phyloP scores from a whole-genome alignment of 2,797 vertebrate genomes.

The Falco biarmicus region DNA sequence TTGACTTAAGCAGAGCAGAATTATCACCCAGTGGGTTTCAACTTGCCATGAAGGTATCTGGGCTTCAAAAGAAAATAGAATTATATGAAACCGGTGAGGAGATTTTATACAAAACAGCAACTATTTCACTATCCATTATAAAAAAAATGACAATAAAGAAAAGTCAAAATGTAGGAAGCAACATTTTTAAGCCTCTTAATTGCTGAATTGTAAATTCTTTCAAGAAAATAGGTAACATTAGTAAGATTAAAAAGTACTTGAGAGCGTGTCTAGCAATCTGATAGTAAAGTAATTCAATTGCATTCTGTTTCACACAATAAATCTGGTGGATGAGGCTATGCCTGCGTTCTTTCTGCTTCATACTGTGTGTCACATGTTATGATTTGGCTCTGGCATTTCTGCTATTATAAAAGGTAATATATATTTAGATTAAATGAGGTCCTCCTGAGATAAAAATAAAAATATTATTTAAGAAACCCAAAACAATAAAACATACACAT shows the following conservation, averaged over 20 bases:
- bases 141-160: not conserved
- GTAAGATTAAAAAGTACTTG: not conserved
- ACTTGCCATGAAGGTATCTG: not conserved
- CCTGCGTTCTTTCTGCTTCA: constrained; percentile 24
- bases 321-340: not conserved
- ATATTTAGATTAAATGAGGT: not conserved
- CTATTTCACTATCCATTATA: not conserved
- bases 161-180: not conserved
- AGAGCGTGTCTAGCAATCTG: not conserved
- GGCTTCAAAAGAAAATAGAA: not conserved
- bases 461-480: not conserved
- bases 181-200: not conserved
- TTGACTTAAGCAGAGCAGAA: not conserved
- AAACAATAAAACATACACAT: not conserved
- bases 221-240: not conserved
- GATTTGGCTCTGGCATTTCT: constrained; percentile 12
- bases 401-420: not conserved
- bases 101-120: not conserved
- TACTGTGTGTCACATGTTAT: not conserved
- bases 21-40: not conserved
- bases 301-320: constrained; percentile 12
- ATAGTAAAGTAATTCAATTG: not conserved
- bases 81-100: not conserved
- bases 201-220: not conserved
- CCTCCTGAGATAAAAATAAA: not conserved